phyloP scores from a whole-genome alignment of 1,140 invertebrate genomes.

The Scaptomyza graminum region DNA sequence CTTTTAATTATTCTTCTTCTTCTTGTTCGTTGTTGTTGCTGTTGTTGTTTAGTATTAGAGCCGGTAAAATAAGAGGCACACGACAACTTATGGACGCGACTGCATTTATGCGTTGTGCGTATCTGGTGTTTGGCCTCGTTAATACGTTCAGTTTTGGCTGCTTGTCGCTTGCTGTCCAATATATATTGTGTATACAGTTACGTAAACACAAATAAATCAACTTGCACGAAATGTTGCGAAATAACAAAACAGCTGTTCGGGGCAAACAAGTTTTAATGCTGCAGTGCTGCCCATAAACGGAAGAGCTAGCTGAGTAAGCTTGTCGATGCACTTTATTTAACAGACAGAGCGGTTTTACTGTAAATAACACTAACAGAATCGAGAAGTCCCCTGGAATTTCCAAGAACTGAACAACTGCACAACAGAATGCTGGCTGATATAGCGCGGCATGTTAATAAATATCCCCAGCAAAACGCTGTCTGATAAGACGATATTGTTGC shows the following conservation, averaged over 20 bases:
- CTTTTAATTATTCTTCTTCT: background rate
- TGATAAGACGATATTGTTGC: too few relatives aligned
- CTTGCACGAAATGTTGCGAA: conserved; percentile 36
- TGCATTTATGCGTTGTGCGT: conserved; percentile 2
- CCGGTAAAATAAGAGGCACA: conserved; percentile 8
- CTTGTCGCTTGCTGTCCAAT: background rate
- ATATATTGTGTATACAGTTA: conserved; percentile 29
- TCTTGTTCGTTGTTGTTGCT: background rate
- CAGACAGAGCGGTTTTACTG: too few relatives aligned
- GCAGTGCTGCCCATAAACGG: background rate
- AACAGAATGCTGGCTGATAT: too few relatives aligned
- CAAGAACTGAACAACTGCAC: too few relatives aligned
- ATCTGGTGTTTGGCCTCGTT: background rate
- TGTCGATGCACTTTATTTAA: too few relatives aligned
- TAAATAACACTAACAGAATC: too few relatives aligned
- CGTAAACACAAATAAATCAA: conserved; percentile 51
- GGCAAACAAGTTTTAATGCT: conserved; percentile 1
- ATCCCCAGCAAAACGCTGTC: too few relatives aligned
- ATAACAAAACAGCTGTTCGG: conserved; percentile 45
- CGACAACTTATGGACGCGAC: conserved; percentile 2
- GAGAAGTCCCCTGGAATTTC: too few relatives aligned
- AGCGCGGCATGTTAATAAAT: too few relatives aligned
- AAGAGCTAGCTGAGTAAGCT: too few relatives aligned
- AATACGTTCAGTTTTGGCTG: conserved; percentile 15
- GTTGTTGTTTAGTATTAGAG: conserved; percentile 12